phyloP scores from a whole-genome alignment of 2,888 invertebrate species.

The Acrobasis suavella region DNA sequence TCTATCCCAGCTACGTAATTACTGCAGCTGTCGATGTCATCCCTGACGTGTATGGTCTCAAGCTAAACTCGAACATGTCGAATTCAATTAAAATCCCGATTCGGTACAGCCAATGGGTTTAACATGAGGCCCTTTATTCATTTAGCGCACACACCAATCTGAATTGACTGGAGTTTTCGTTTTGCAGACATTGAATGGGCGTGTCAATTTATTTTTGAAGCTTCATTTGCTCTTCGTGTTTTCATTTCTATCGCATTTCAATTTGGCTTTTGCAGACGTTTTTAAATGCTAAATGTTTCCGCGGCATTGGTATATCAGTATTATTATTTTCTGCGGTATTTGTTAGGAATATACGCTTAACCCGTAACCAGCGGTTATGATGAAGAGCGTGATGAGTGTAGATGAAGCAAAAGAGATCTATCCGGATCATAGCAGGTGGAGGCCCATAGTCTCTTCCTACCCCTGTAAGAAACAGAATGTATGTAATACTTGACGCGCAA shows the following conservation, averaged over 20 bases:
- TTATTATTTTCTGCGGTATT: no score
- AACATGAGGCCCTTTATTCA: constrained; percentile 56
- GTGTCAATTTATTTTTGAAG: constrained; percentile 16
- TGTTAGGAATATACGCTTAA: no score
- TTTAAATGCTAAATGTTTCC: no score
- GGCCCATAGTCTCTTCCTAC: no score
- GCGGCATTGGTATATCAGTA: no score
- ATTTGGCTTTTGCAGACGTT: neutral
- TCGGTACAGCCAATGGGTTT: constrained; percentile 47
- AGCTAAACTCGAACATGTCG: constrained; percentile 53
- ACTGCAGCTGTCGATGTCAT: constrained; percentile 49
- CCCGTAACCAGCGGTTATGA: no score
- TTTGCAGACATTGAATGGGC: constrained; percentile 14
- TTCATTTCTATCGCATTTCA: constrained; percentile 8
- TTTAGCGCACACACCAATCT: constrained; percentile 26
- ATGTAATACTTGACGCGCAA: no score
- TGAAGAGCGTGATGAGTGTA: no score
- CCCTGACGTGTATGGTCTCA: constrained; percentile 51
- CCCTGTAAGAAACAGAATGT: no score
- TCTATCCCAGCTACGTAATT: constrained; percentile 66
- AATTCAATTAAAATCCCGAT: constrained; percentile 71
- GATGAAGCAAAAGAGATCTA: no score
- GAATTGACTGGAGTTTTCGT: constrained; percentile 4
- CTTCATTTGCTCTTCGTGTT: constrained; percentile 2
- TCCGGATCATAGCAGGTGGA: no score